A percentile compares a stretch with the other conserved stretches of the same genome.
These are phyloP conservation scores for Pseudachorutes palmiensis DNA, from an alignment of 1,140 invertebrate species.

Conservation along the genomic window DNA sequence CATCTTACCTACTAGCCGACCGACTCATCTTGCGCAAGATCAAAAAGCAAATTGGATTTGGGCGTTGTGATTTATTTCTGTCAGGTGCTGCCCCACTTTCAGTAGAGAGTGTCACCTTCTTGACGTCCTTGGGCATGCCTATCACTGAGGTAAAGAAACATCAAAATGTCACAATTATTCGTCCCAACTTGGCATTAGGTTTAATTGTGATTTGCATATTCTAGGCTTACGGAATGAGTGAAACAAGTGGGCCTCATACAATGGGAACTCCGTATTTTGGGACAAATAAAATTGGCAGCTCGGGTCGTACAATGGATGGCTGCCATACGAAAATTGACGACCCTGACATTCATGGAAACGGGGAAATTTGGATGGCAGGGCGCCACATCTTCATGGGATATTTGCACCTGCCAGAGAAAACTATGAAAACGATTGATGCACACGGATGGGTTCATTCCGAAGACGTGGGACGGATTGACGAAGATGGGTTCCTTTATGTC, in stretches of 20 bases:
- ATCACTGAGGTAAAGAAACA: constrained; percentile 53
- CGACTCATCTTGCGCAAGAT: constrained; percentile 67
- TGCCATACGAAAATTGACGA: constrained; percentile 14
- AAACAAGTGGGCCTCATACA: constrained; percentile 56
- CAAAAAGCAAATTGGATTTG: constrained; percentile 63
- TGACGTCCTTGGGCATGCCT: constrained; percentile 72
- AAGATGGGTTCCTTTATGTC: constrained; percentile 62
- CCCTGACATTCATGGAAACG: constrained; percentile 21
- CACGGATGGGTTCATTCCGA: constrained; percentile 73
- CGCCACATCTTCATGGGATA: constrained; percentile 85
- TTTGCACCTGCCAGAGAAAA: constrained; percentile 68
- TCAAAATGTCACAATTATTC: background rate
- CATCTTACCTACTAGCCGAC: constrained; percentile 48
- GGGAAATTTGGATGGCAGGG: constrained; percentile 60
- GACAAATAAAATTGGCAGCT: constrained; percentile 57
- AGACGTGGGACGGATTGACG: constrained; percentile 68
- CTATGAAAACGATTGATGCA: constrained; percentile 58
- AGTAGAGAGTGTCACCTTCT: constrained; percentile 72
- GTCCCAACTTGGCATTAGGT: background rate
- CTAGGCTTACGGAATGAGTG: constrained; percentile 46
- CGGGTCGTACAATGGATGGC: constrained; percentile 51
- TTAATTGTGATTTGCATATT: background rate
- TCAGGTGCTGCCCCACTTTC: constrained; percentile 77
- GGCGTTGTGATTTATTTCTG: constrained; percentile 55
- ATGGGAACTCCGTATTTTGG: too few relatives aligned